These are phyloP conservation scores for Eira barbara DNA, from an alignment of 2,113 vertebrate species.

Conservation along the genomic window DNA sequence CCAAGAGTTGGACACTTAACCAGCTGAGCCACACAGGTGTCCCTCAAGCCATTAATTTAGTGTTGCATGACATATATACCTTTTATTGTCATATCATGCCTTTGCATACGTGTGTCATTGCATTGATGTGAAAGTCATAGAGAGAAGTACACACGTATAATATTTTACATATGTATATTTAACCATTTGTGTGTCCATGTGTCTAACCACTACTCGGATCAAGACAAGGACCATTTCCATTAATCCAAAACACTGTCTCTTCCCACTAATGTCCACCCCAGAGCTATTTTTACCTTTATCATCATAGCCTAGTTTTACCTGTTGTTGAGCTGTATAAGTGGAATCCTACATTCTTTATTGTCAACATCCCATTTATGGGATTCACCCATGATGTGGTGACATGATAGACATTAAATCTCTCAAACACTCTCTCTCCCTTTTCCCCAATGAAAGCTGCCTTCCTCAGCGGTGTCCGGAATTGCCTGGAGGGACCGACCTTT, in stretches of 20 bases:
- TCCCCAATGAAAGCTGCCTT: background rate
- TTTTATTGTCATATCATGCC: background rate
- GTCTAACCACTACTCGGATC: background rate
- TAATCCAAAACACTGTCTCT: background rate
- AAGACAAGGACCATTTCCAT: background rate
- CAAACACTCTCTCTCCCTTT: background rate
- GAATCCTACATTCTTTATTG: background rate
- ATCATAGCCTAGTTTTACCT: background rate
- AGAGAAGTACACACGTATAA: background rate
- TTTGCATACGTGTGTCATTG: background rate
- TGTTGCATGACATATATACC: background rate
- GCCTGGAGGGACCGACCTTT: slow-evolving; percentile 50
- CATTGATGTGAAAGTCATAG: background rate
- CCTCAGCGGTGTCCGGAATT: background rate
- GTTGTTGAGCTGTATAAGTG: background rate
- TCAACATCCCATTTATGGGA: background rate
- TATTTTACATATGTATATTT: background rate
- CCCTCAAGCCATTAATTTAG: background rate
- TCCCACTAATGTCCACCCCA: background rate
- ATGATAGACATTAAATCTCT: background rate
- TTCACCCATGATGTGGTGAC: background rate
- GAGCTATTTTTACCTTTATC: background rate
- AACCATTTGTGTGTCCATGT: background rate
- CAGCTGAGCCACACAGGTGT: background rate
- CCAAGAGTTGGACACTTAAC: background rate